phyloP scores from a whole-genome alignment of 1,140 invertebrate species.

The Pomacea maculata region DNA sequence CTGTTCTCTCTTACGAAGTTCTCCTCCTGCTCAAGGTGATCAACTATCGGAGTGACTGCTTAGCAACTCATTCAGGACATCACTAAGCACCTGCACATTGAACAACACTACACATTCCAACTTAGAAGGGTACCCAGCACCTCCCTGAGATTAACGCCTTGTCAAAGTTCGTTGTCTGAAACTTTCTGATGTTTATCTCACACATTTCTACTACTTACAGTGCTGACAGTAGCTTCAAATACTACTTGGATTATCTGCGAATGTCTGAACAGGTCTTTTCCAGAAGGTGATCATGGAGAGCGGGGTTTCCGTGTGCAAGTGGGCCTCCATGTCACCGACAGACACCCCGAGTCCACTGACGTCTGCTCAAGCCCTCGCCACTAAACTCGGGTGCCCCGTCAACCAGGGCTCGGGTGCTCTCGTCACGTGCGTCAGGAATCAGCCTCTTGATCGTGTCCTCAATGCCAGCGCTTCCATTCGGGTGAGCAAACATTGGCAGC shows the following conservation, averaged over 20 bases:
- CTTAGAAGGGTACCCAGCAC: no score
- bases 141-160: no score
- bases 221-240: no score
- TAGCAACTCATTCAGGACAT: no score
- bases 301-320: slow-evolving; percentile 20
- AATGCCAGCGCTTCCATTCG: neutral
- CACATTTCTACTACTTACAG: no score
- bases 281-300: slow-evolving; percentile 23
- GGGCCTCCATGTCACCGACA: slow-evolving; percentile 4
- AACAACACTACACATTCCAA: no score
- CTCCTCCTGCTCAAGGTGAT: slow-evolving; percentile 2
- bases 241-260: no score
- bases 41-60: no score
- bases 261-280: slow-evolving; percentile 26
- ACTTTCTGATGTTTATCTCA: no score
- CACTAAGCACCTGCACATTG: no score
- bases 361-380: neutral
- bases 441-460: neutral
- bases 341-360: neutral
- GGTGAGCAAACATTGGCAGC: no score
- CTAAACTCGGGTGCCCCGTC: neutral
- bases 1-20: slow-evolving; percentile 20
- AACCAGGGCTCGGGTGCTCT: neutral
- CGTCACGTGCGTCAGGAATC: slow-evolving; percentile 2
- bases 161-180: no score